Base-by-base conservation (phyloP, 2,888 invertebrate genomes). In the Sabellastarte sp. region DNA sequence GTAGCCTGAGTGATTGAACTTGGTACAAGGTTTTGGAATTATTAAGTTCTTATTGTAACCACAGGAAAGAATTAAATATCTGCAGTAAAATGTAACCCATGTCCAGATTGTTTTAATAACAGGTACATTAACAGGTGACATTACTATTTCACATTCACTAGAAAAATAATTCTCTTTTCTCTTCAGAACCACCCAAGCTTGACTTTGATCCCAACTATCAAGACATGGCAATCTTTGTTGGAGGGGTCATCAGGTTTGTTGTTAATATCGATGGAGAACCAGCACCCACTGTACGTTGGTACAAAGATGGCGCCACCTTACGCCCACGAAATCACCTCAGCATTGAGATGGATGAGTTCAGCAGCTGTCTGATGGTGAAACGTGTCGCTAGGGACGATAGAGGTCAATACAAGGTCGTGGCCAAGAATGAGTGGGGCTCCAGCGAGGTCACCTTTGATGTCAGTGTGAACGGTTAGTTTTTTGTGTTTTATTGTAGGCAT, bases 341-440 rank as follows among this genome's bases (percentile, higher is more conserved):
- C 41, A 89, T 94, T 30, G 89, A 92, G 62, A 91, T 92, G 78
- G 93, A 51, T 31, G 68, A 70, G 53, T 66, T 59, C 56, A 52
- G 59, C 24, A 58, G 63, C 28, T 50, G 50, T 5, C 30, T 70
- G 57, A 90, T 92, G 78, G 93, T 82, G 59, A 71, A 72, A 58
- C 71, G 76, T 51, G 76, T 75, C 24, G 72, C 73, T 3, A 28
- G 30, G 3, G 68, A 72, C 4, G 70, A 74, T 59, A 61, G 52
- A 26, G 74, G 74, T 2, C 68, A 71, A 51, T 74, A 74, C 62
- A 63, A 68, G 30, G 59, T 71, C 26, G 66, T 73, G 10, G 71
- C 67, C 32, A 72, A 72, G 67, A 74, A 74, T 55, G 66, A 70
- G 50, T 72, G 66, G 63, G 73, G 73, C 1, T 63, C 63, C 4